These are phyloP conservation scores for Drosophila setifemur DNA, from an alignment of 1,140 invertebrate species.

Conservation along the genomic window DNA sequence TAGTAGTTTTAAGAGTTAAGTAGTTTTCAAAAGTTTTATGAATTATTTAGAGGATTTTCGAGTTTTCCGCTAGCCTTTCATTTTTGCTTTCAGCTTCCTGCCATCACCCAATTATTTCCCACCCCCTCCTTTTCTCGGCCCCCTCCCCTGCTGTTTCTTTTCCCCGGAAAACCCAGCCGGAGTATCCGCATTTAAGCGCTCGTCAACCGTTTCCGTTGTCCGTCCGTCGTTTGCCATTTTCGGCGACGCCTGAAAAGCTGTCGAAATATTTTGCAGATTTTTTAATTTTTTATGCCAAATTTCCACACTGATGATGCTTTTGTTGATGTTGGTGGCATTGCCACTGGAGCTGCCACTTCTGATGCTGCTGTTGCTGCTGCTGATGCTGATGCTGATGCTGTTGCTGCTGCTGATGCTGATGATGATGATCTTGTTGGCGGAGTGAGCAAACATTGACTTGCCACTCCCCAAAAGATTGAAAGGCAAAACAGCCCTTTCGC, in stretches of 20 bases:
- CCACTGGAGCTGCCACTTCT: conserved; percentile 7
- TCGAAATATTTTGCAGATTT: conserved; percentile 78
- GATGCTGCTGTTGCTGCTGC: conserved; percentile 19
- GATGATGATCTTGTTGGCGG: not conserved
- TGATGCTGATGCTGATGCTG: not conserved
- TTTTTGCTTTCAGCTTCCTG: conserved; percentile 51
- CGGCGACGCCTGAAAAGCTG: conserved; percentile 62
- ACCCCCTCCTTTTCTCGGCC: not conserved
- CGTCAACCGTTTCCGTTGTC: conserved; percentile 58
- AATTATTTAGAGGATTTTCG: conserved; percentile 80
- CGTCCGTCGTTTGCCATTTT: conserved; percentile 32
- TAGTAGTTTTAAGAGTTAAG: conserved; percentile 80
- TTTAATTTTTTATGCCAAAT: conserved; percentile 71
- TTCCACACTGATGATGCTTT: conserved; percentile 34
- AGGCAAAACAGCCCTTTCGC: conserved; percentile 21
- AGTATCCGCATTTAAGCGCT: conserved; percentile 37
- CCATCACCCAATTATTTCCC: not conserved
- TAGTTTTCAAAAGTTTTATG: conserved; percentile 79
- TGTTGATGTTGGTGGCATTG: conserved; percentile 7
- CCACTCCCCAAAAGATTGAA: conserved; percentile 14
- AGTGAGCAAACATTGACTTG: conserved; percentile 46
- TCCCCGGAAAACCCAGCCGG: not conserved
- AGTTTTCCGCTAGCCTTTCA: conserved; percentile 77
- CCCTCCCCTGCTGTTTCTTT: not conserved
- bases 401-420: conserved; percentile 31